phyloP scores from a whole-genome alignment of 2,888 invertebrate genomes.

The Eucera pruinosa region DNA sequence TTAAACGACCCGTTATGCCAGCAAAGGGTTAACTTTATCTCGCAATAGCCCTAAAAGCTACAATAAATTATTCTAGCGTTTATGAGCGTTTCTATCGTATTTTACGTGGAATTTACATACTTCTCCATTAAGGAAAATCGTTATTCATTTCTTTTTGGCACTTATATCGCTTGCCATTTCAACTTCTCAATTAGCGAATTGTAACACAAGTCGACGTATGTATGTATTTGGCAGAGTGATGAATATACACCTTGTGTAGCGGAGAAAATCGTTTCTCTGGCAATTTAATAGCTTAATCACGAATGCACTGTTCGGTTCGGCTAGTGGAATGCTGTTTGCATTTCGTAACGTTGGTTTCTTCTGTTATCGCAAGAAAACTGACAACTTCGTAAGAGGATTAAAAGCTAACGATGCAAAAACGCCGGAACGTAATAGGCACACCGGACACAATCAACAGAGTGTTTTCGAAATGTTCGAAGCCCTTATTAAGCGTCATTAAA shows the following conservation, averaged over 20 bases:
- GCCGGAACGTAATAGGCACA: conserved; percentile 5
- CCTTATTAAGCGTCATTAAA: conserved; percentile 57
- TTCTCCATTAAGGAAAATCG: too few species aligned
- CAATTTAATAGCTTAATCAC: conserved; percentile 20
- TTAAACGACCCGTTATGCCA: too few species aligned
- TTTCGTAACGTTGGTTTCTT: too few species aligned
- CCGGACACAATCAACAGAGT: conserved; percentile 18
- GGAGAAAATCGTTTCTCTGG: background rate
- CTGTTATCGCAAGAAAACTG: background rate
- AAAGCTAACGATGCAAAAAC: conserved; percentile 34
- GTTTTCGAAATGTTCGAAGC: conserved; percentile 47
- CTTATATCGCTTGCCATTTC: too few species aligned
- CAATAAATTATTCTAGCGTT: too few species aligned
- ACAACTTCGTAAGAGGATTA: background rate
- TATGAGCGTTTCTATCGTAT: too few species aligned
- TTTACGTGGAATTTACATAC: too few species aligned
- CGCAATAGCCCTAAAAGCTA: too few species aligned
- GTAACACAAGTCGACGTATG: conserved; percentile 13
- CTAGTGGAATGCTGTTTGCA: too few species aligned
- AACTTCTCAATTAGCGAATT: conserved; percentile 17
- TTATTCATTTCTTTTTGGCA: too few species aligned
- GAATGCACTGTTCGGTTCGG: background rate
- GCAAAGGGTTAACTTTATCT: too few species aligned
- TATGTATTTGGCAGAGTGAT: background rate
- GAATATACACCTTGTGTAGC: background rate